Conservation (phyloP, 2,113 vertebrate species). For the Thalassoma bifasciatum region DNA sequence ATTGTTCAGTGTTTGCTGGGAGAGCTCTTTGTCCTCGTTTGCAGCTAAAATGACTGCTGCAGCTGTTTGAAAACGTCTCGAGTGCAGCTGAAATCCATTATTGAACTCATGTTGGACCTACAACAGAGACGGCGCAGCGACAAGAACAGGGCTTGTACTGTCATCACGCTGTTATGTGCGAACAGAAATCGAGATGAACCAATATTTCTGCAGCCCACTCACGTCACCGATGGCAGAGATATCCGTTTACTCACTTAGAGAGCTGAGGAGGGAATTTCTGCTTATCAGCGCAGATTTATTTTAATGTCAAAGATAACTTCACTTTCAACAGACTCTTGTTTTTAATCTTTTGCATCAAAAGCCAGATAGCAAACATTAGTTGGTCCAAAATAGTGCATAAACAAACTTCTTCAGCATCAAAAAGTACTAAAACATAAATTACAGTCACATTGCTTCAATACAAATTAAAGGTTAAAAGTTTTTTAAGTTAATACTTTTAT, state of each 20-base stretch:
- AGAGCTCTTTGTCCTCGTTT: neutral
- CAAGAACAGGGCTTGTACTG: neutral
- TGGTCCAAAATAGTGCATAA: no score
- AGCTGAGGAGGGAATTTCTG: neutral
- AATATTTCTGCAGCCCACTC: neutral
- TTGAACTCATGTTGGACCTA: neutral
- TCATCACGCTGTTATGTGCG: neutral
- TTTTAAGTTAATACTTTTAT: no score
- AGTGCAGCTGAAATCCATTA: neutral
- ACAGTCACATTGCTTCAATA: no score
- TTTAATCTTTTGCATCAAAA: no score
- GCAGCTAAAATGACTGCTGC: neutral
- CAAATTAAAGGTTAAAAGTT: no score
- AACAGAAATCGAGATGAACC: neutral
- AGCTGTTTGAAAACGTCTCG: neutral
- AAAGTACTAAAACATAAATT: no score
- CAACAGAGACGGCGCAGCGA: neutral
- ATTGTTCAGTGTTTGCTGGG: neutral
- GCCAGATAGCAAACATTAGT: no score
- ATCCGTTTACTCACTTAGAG: neutral
- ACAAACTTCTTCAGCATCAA: no score
- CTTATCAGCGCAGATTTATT: no score
- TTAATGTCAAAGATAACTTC: no score
- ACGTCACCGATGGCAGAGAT: no score
- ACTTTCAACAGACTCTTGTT: no score